These are phyloP conservation scores for Squalus acanthias DNA, from an alignment of 2,797 vertebrate genomes.

Conservation along the genomic window DNA sequence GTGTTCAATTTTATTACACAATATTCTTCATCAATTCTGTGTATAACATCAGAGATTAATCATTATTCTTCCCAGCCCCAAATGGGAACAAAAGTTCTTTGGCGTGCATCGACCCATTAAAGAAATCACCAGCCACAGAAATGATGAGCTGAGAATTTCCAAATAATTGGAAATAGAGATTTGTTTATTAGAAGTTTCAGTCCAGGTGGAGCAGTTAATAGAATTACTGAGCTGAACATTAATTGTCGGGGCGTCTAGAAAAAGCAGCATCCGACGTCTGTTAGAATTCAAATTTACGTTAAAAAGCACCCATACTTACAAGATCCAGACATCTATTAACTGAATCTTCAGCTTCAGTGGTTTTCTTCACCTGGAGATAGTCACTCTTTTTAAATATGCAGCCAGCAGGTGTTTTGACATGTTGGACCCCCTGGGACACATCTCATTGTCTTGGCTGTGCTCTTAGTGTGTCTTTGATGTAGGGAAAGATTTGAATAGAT, in stretches of 20 bases:
- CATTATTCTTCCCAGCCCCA: background rate
- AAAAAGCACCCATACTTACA: background rate
- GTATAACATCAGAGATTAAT: background rate
- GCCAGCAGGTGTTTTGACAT: too few relatives aligned
- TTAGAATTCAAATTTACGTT: background rate
- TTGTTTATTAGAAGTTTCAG: background rate
- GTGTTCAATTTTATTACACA: background rate
- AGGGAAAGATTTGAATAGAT: too few relatives aligned
- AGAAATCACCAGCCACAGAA: background rate
- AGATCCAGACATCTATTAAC: background rate
- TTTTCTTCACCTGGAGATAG: background rate
- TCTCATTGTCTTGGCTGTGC: too few relatives aligned
- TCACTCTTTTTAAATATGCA: background rate
- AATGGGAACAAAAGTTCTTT: background rate
- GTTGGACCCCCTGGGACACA: too few relatives aligned
- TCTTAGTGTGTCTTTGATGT: too few relatives aligned
- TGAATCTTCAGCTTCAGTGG: background rate
- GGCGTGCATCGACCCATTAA: background rate
- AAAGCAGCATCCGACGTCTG: background rate
- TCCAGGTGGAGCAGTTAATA: background rate
- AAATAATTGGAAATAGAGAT: background rate
- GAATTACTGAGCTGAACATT: background rate
- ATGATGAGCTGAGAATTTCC: background rate
- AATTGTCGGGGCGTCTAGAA: background rate
- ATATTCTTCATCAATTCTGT: background rate